Base-by-base conservation (phyloP, 2,113 vertebrate species). In the Stigmatopora argus region DNA sequence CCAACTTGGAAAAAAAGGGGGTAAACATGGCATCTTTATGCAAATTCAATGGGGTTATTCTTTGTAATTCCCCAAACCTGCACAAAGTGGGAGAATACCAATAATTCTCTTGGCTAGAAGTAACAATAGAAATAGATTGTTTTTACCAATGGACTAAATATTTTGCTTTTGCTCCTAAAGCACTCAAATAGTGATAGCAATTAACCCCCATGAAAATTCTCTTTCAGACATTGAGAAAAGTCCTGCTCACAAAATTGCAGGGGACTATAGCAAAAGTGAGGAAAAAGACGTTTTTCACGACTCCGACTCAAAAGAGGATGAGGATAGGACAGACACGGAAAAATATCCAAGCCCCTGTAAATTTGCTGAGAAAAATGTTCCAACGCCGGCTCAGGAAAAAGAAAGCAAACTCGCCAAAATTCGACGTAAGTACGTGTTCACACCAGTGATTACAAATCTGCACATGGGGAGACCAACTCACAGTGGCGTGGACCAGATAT, bases 161-260 rank as follows among this genome's bases (percentile, higher is more conserved):
- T 14, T 53, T 53, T 23, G 21, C 18, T 19, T 35, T 57, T 57
- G 23, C 35, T 35, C 56, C 14, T 56, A 13, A 57, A 34, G 31
- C 34, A 34, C 38, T 41, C 8, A 13, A 13, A 41, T 56, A 11
- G 5, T 35, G 10, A 19, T 31, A 3, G 26, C 26, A 1, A 59
- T n/a, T 52, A 11, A 21, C 51, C 19, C 51, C 7, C 5, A 4
- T 23, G 5, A 38, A 44, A 44, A 19, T 15, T 21, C 5, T 14
- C 7, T 61, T 61, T 61, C 59, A 61, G 59, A 61, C n/a, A 23
- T 61, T 5, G 7, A 45, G 59, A 41, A 45, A 61, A 44, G 21
- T 13, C 5, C n/a, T 8, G n/a, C 21, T 61, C 41, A 13, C 41
- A 38, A 44, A 45, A 61, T 45, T 9, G 59, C 35, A 12, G 59